Percentiles rank a stretch among this genome's conserved stretches.
Evolutionary conservation across 2,113 vertebrate genomes (phyloP).

Genomic region (Lethenteron reissneri): DNA sequence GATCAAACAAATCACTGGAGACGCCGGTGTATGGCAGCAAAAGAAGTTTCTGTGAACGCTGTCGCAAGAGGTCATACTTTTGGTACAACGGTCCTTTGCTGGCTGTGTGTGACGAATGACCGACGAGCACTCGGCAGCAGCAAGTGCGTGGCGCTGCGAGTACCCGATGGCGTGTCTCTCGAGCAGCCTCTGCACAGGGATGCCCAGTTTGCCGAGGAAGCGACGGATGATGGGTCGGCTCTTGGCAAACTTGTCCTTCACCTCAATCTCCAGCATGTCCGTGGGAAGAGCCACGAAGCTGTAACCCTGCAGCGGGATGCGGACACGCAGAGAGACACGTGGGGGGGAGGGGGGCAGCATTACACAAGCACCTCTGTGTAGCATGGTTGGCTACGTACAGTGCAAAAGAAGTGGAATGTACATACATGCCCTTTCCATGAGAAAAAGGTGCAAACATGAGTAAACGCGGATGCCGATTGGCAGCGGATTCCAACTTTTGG

Average conservation of each 20-base stretch:
- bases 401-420: no score
- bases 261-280: conserved; percentile 89
- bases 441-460: no score
- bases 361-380: not conserved
- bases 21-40: no score
- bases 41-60: no score
- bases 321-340: not conserved
- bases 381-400: not conserved
- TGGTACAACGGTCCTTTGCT: no score
- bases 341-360: not conserved
- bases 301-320: conserved; percentile 37
- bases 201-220: conserved; percentile 77
- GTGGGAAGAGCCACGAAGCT: conserved; percentile 88
- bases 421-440: no score
- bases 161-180: conserved; percentile 95
- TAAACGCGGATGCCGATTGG: no score
- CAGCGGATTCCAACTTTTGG: no score
- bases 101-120: no score
- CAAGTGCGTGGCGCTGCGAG: conserved; percentile 10
- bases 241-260: conserved; percentile 96
- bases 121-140: no score
- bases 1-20: no score
- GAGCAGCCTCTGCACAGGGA: conserved; percentile 78
- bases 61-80: no score
- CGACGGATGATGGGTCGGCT: conserved; percentile 94